A percentile compares a stretch with the other conserved stretches of the same genome.
These are phyloP conservation scores for Salpingus planirostris DNA, from an alignment of 2,888 invertebrate species.

Conservation along the genomic window DNA sequence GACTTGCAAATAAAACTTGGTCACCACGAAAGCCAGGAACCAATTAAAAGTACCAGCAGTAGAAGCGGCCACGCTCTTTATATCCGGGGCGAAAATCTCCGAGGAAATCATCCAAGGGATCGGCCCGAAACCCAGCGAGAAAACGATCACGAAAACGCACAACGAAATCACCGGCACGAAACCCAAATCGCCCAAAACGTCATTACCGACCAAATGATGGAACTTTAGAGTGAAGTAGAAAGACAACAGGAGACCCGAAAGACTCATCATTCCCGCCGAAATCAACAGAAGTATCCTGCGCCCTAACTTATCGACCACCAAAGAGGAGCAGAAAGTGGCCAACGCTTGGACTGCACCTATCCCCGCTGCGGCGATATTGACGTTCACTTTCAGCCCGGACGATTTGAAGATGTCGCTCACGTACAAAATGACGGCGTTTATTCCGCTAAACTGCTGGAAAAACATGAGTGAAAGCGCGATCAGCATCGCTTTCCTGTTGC, in stretches of 20 bases:
- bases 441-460: conserved; percentile 80
- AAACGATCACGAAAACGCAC: conserved; percentile 69
- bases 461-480: conserved; percentile 77
- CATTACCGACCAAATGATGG: conserved; percentile 31
- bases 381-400: conserved; percentile 51
- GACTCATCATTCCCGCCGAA: conserved; percentile 61
- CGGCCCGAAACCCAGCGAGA: conserved; percentile 78
- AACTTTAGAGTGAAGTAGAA: conserved; percentile 54
- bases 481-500: conserved; percentile 49
- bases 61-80: conserved; percentile 66
- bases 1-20: conserved; percentile 58
- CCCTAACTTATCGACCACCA: conserved; percentile 74
- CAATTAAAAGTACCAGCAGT: conserved; percentile 74
- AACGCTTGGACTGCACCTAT: conserved; percentile 77
- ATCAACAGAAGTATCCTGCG: conserved; percentile 64
- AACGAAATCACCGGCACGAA: conserved; percentile 70
- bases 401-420: conserved; percentile 62
- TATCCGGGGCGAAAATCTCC: conserved; percentile 69
- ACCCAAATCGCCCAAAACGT: conserved; percentile 47
- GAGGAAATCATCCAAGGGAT: conserved; percentile 81
- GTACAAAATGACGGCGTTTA: conserved; percentile 79
- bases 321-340: conserved; percentile 63
- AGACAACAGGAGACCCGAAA: conserved; percentile 62
- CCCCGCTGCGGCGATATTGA: conserved; percentile 61
- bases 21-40: conserved; percentile 69